phyloP scores from a whole-genome alignment of 2,113 vertebrate species.

The Progne subis region DNA sequence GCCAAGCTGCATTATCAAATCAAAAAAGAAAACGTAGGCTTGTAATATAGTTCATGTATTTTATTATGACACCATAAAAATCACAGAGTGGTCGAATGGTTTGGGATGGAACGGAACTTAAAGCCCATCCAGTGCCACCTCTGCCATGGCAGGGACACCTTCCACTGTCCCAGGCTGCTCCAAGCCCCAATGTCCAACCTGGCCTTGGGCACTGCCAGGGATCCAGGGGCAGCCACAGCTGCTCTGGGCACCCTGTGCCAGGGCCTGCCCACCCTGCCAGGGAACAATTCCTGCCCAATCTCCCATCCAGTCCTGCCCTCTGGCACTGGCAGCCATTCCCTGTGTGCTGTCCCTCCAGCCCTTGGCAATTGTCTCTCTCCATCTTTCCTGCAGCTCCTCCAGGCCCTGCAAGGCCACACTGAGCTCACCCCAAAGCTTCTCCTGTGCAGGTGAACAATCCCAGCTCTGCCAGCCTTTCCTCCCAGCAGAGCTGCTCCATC shows the following conservation, averaged over 20 bases:
- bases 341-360: not conserved
- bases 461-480: not conserved
- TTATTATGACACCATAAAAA: not conserved
- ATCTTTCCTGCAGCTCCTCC: not conserved
- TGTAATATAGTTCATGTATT: not conserved
- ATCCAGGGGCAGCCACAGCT: not conserved
- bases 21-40: not conserved
- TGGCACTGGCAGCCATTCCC: not conserved
- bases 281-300: not conserved
- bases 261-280: not conserved
- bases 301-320: not conserved
- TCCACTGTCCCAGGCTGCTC: not conserved
- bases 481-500: not conserved
- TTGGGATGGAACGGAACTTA: not conserved
- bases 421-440: not conserved
- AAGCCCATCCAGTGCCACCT: fast-evolving
- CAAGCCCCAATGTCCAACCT: not conserved
- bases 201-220: not conserved
- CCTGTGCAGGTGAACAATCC: not conserved
- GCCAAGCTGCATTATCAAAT: not conserved
- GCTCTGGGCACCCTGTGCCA: not conserved
- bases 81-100: not conserved
- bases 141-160: not conserved
- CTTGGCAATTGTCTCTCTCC: not conserved
- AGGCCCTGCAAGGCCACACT: not conserved